A percentile compares a stretch with the other conserved stretches of the same genome.
Conservation (phyloP, 2,888 invertebrate genomes). For the Apeira syringaria region DNA sequence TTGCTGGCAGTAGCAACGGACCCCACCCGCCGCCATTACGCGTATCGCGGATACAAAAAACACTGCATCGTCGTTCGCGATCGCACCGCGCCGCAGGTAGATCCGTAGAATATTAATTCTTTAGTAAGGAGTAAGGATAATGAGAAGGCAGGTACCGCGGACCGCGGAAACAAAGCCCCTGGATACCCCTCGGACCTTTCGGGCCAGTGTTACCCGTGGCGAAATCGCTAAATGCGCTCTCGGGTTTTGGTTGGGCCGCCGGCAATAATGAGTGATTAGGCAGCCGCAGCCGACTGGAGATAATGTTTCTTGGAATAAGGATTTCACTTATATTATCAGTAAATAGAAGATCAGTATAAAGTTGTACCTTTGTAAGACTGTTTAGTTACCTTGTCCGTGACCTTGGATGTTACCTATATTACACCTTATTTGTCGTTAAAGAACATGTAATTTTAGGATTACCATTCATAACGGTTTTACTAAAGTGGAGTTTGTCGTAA, state of each 20-base stretch:
- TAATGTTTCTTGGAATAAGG: constrained; percentile 4
- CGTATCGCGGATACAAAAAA: constrained; percentile 20
- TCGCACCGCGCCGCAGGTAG: constrained; percentile 14
- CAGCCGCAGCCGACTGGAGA: constrained; percentile 4
- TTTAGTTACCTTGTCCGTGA: constrained; percentile 9
- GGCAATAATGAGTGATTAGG: constrained; percentile 15
- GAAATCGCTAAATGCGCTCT: constrained; percentile 28
- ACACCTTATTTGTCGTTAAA: no score
- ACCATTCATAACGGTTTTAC: no score
- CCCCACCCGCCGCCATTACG: constrained; percentile 19
- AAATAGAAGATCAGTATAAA: no score
- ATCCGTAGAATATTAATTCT: constrained; percentile 9
- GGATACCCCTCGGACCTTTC: constrained; percentile 19
- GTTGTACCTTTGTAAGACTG: not conserved
- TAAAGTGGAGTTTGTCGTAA: no score
- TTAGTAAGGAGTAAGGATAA: constrained; percentile 44
- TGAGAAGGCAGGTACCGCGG: constrained; percentile 51
- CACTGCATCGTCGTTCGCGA: constrained; percentile 11
- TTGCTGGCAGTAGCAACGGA: constrained; percentile 10
- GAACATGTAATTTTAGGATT: no score
- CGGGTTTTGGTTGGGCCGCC: constrained; percentile 18
- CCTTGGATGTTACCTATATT: no score
- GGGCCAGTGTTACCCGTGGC: constrained; percentile 23
- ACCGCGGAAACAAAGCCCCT: constrained; percentile 38
- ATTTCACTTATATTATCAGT: not conserved